A percentile compares a stretch with the other conserved stretches of the same genome.
phyloP scores from a whole-genome alignment of 2,797 vertebrate species.

The Numenius phaeopus region DNA sequence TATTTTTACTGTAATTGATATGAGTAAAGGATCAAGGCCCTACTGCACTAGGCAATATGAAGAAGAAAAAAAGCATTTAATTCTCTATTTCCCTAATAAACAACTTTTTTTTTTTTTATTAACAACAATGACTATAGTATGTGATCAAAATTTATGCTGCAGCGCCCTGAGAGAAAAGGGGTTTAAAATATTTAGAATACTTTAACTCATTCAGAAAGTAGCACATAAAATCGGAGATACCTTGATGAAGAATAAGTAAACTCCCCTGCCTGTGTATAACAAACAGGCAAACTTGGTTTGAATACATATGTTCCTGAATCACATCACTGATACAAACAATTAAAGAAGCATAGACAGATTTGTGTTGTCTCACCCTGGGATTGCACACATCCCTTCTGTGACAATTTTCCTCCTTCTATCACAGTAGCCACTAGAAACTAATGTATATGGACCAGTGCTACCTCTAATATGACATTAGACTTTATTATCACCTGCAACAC shows the following conservation, averaged over 20 bases:
- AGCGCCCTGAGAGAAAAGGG: not conserved
- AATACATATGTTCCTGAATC: not conserved
- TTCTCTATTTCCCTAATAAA: not conserved
- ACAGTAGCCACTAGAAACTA: not conserved
- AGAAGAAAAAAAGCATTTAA: not conserved
- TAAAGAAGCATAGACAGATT: not conserved
- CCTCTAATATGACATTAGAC: not conserved
- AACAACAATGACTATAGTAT: not conserved
- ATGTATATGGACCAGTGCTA: not conserved
- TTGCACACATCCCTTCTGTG: not conserved
- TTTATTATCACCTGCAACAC: not conserved
- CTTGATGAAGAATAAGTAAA: not conserved
- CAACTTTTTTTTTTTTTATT: not conserved
- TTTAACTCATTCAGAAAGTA: not conserved
- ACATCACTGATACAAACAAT: not conserved
- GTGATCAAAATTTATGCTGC: not conserved
- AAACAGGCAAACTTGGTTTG: not conserved
- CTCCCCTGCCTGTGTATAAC: not conserved
- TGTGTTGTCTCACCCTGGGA: not conserved
- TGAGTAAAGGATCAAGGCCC: not conserved
- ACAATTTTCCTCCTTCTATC: not conserved
- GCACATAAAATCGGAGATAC: not conserved
- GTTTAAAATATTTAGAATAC: not conserved
- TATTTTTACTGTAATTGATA: not conserved
- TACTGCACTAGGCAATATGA: not conserved